Conservation (phyloP, 1,140 invertebrate genomes). For the Arion vulgaris region DNA sequence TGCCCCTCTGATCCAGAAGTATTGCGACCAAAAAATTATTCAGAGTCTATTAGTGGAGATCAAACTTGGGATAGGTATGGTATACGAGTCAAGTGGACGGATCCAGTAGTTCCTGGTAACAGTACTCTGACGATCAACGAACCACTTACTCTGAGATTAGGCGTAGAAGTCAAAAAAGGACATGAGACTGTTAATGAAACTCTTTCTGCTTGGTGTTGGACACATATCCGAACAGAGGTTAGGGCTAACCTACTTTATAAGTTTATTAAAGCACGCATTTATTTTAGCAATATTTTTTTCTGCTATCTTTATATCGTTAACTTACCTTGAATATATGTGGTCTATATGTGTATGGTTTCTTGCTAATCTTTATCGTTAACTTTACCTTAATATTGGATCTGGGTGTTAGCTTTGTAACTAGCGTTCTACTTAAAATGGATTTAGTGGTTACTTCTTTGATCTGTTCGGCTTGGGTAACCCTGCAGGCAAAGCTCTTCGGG, state of each 20-base stretch:
- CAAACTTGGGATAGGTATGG: background rate
- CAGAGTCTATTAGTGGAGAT: slow-evolving; percentile 5
- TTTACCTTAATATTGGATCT: too few species aligned
- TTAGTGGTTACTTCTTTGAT: too few species aligned
- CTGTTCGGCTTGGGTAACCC: too few species aligned
- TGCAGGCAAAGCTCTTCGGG: too few species aligned
- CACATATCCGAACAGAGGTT: background rate
- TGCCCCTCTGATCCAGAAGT: background rate
- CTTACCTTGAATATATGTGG: too few species aligned
- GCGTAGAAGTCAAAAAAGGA: background rate
- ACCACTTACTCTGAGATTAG: background rate
- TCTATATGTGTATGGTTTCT: too few species aligned
- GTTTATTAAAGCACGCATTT: too few species aligned
- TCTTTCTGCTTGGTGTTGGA: background rate
- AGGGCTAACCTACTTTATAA: background rate
- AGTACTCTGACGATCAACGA: background rate
- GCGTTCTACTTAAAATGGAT: too few species aligned
- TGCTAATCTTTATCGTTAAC: too few species aligned
- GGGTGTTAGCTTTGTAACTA: too few species aligned
- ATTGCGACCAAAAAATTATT: background rate
- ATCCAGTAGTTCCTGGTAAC: background rate
- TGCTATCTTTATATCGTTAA: too few species aligned
- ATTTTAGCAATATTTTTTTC: too few species aligned
- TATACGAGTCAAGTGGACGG: background rate
- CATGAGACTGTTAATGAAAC: background rate